These are phyloP conservation scores for Cataglyphis rosenhaueri DNA, from an alignment of 2,888 invertebrate species.

Conservation along the genomic window DNA sequence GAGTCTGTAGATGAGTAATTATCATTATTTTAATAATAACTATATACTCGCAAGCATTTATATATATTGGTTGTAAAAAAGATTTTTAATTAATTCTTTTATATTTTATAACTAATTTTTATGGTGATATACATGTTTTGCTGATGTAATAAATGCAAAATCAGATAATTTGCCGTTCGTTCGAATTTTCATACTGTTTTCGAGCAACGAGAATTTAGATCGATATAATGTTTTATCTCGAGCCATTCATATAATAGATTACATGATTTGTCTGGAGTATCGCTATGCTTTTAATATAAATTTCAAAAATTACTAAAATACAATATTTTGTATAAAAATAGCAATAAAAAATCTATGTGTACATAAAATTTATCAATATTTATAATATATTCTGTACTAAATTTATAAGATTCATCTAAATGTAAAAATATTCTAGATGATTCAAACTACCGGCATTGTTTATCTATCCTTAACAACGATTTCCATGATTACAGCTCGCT, in stretches of 20 bases:
- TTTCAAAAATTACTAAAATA: not conserved
- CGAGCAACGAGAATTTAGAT: conserved; percentile 3
- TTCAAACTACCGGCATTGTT: not conserved
- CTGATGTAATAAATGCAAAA: conserved; percentile 31
- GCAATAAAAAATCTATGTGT: not conserved
- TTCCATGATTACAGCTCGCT: not conserved
- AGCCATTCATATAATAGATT: not conserved
- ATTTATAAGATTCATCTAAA: not conserved
- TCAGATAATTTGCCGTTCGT: conserved; percentile 2
- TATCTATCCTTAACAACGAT: not conserved
- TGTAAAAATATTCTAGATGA: not conserved
- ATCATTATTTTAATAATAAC: not conserved
- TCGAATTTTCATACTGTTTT: not conserved
- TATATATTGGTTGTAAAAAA: not conserved
- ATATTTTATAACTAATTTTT: conserved; percentile 22
- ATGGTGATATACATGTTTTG: not conserved
- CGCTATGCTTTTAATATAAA: not conserved
- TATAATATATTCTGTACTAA: not conserved
- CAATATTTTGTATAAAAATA: not conserved
- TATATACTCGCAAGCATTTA: not conserved
- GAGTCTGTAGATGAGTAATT: conserved; percentile 4
- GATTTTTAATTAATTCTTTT: not conserved
- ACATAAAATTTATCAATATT: not conserved
- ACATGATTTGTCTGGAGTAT: not conserved
- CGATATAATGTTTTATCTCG: conserved; percentile 1